phyloP scores from a whole-genome alignment of 2,797 vertebrate species.

The Mareca penelope region DNA sequence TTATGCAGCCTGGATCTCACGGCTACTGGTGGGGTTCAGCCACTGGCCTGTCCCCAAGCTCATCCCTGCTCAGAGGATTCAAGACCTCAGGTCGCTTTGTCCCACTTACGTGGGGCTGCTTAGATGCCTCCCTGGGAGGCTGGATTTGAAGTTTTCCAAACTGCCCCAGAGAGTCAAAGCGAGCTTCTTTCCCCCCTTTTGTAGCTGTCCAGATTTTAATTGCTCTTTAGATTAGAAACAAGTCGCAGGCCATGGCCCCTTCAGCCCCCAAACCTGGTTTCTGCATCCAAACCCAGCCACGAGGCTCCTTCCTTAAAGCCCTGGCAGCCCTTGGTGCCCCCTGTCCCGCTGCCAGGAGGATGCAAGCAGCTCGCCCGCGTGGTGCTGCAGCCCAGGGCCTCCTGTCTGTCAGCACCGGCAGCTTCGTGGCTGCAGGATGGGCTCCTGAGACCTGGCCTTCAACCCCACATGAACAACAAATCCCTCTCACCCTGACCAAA shows the following conservation, averaged over 20 bases:
- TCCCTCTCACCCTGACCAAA: too few species aligned
- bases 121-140: neutral
- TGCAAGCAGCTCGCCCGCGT: rapidly evolving
- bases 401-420: too few species aligned
- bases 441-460: too few species aligned
- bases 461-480: too few species aligned
- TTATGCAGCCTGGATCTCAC: neutral
- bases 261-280: neutral
- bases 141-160: neutral
- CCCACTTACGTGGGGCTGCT: neutral
- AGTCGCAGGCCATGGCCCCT: neutral
- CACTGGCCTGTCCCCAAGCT: neutral
- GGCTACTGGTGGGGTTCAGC: neutral
- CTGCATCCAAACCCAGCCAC: neutral
- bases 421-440: too few species aligned
- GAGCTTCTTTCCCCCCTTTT: neutral
- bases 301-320: too few species aligned
- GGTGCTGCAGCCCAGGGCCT: rapidly evolving
- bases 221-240: too few species aligned
- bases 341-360: neutral
- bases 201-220: neutral
- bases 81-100: neutral
- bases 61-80: rapidly evolving
- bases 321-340: too few species aligned
- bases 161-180: neutral